A percentile compares a stretch with the other conserved stretches of the same genome.
Conservation (phyloP, 1,140 invertebrate species). For the Drosophila oshimai region DNA sequence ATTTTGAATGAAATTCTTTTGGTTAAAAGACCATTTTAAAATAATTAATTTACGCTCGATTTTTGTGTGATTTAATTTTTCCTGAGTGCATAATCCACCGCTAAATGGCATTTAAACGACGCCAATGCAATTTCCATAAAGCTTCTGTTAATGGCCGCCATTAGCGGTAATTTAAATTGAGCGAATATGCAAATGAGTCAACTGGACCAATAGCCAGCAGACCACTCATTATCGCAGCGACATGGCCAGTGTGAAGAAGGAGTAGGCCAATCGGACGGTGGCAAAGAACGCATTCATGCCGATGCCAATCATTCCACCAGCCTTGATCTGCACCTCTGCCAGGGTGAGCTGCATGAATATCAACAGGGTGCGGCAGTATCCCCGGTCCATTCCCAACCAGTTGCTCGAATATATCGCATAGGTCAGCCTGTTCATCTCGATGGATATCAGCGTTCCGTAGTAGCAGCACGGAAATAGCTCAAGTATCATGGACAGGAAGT, state of each 20-base stretch:
- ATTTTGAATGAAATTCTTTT: too few relatives aligned
- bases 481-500: conserved; percentile 28
- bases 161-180: conserved; percentile 53
- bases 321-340: conserved; percentile 17
- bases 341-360: conserved; percentile 25
- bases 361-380: conserved; percentile 6
- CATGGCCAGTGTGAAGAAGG: conserved; percentile 31
- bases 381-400: conserved; percentile 16
- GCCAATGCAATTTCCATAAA: conserved; percentile 60
- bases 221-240: conserved; percentile 35
- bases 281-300: conserved; percentile 36
- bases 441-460: conserved; percentile 27
- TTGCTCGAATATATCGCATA: conserved; percentile 42
- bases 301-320: conserved; percentile 30
- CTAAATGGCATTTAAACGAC: conserved; percentile 62
- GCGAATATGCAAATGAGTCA: conserved; percentile 23
- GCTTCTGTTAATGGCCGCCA: conserved; percentile 36
- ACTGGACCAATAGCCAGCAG: neutral
- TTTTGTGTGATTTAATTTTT: too few relatives aligned
- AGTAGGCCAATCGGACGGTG: conserved; percentile 30
- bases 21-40: neutral
- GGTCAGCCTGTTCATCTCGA: conserved; percentile 16
- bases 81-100: neutral
- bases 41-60: too few relatives aligned
- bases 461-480: conserved; percentile 38